These are phyloP conservation scores for Xestoiulus laeticollis DNA, from an alignment of 2,888 invertebrate genomes.

Conservation along the genomic window DNA sequence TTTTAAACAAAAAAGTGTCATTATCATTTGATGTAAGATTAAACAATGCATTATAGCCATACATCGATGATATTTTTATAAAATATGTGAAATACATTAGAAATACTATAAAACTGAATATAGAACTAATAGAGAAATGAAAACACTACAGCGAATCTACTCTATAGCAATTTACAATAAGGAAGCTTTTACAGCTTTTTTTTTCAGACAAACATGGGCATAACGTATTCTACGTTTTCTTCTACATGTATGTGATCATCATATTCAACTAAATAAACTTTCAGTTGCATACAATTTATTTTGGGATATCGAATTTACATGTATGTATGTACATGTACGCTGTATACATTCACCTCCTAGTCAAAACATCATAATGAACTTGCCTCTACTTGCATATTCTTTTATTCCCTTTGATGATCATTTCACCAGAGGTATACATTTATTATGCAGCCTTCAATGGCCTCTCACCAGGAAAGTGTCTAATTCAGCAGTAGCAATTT, in stretches of 20 bases:
- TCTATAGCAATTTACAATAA: neutral
- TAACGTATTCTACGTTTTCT: neutral
- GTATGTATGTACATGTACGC: neutral
- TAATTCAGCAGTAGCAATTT: neutral
- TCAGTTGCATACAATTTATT: neutral
- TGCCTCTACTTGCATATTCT: neutral
- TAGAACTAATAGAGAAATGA: too few species aligned
- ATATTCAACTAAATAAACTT: neutral
- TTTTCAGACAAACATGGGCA: too few species aligned
- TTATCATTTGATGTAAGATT: too few species aligned
- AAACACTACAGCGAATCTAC: neutral
- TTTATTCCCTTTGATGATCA: neutral
- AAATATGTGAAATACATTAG: too few species aligned
- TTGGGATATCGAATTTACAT: neutral
- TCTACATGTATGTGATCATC: neutral
- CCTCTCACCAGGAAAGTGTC: neutral
- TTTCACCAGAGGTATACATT: neutral
- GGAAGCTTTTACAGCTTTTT: neutral
- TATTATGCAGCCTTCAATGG: neutral
- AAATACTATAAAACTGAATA: too few species aligned
- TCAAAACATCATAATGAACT: neutral
- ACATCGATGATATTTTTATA: too few species aligned
- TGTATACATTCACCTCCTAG: neutral
- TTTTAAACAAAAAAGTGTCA: too few species aligned
- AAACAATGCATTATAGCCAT: too few species aligned